Conservation (phyloP, 2,888 invertebrate genomes). For the Trachelus tabidus region DNA sequence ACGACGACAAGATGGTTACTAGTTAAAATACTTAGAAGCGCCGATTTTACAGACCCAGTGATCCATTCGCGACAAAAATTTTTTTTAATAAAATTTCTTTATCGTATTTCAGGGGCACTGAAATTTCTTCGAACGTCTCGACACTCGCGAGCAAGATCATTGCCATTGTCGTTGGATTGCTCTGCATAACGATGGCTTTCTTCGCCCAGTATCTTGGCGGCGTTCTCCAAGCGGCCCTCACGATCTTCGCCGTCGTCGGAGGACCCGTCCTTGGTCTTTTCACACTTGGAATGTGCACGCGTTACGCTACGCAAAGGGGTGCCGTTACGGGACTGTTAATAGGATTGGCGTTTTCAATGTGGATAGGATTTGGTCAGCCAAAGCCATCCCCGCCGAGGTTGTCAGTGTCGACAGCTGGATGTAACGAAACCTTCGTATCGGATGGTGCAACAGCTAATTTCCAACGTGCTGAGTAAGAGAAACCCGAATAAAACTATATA, state of each 20-base stretch:
- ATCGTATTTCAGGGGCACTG: constrained; percentile 28
- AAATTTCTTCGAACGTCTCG: constrained; percentile 29
- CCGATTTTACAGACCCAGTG: too few relatives aligned
- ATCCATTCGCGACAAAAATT: too few relatives aligned
- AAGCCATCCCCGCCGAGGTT: constrained; percentile 72
- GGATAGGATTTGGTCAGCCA: constrained; percentile 87
- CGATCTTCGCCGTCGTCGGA: constrained; percentile 88
- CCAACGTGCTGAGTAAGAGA: neutral
- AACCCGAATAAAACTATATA: neutral
- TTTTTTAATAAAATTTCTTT: too few relatives aligned
- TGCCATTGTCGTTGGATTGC: constrained; percentile 62
- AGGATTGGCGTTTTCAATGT: constrained; percentile 78
- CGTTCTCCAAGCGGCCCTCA: constrained; percentile 81
- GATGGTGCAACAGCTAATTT: neutral
- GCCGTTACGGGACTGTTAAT: constrained; percentile 75
- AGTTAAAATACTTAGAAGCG: neutral
- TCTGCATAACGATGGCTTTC: constrained; percentile 84
- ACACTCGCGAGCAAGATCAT: constrained; percentile 15
- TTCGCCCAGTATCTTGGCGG: constrained; percentile 72
- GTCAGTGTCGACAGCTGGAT: constrained; percentile 71
- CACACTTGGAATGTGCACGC: constrained; percentile 86
- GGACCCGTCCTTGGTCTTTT: constrained; percentile 88
- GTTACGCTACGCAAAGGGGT: constrained; percentile 79
- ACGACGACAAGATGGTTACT: neutral
- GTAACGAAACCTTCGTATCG: constrained; percentile 49